A percentile compares a stretch with the other conserved stretches of the same genome.
These are phyloP conservation scores for Botia almorhae DNA, from an alignment of 2,797 vertebrate species.

Conservation along the genomic window DNA sequence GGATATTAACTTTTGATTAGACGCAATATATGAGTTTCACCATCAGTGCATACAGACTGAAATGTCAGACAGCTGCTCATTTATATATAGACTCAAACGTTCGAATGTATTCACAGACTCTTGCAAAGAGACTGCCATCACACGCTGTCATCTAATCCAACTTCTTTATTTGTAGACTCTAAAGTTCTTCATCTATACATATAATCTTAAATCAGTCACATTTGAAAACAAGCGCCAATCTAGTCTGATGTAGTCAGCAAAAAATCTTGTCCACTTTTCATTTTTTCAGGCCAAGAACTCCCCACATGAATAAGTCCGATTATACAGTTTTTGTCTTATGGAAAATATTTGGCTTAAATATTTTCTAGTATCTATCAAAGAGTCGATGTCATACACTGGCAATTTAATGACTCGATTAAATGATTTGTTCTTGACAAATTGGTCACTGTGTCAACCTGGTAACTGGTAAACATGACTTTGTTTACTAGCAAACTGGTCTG, in stretches of 20 bases:
- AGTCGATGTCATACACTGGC: neutral
- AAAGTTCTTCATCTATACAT: neutral
- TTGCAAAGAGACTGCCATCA: constrained; percentile 15
- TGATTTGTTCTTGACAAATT: neutral
- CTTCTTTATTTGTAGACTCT: constrained; percentile 33
- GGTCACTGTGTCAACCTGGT: neutral
- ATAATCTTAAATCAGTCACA: neutral
- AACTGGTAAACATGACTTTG: neutral
- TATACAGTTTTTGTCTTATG: too few relatives aligned
- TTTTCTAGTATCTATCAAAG: neutral
- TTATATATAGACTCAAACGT: constrained; percentile 17
- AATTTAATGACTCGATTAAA: neutral
- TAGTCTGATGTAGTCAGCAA: neutral
- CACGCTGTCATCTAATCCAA: constrained; percentile 13
- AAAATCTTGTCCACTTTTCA: too few relatives aligned
- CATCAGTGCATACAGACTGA: constrained; percentile 29
- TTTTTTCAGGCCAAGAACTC: too few relatives aligned
- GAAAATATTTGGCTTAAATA: too few relatives aligned
- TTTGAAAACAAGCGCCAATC: neutral
- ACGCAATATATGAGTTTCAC: constrained; percentile 29
- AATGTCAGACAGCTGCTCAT: constrained; percentile 40
- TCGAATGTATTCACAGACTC: constrained; percentile 29
- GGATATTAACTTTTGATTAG: constrained; percentile 53
- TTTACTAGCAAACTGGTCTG: neutral
- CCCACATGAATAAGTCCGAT: too few relatives aligned